Evolutionary conservation across 2,113 vertebrate species (phyloP).

Genomic region (Rhagologus leucostigma): DNA sequence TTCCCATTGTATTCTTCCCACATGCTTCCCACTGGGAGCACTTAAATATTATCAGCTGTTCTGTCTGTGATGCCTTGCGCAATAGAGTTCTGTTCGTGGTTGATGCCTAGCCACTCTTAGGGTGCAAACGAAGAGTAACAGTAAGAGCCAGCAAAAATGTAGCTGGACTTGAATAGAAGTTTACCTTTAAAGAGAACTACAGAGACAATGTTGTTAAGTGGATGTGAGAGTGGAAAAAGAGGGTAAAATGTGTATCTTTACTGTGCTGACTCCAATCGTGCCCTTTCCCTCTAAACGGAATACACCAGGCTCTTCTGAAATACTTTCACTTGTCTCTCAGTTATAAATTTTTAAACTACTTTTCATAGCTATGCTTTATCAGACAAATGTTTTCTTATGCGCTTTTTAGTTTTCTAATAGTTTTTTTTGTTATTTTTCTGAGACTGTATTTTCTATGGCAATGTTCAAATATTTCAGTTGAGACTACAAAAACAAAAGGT

Average conservation of each 20-base stretch:
- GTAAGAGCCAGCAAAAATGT: not conserved
- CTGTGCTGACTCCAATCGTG: fast-evolving
- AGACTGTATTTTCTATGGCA: not conserved
- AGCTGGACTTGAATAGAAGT: not conserved
- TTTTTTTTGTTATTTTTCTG: not conserved
- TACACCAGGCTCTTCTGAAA: not conserved
- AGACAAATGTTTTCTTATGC: not conserved
- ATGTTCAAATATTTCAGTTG: not conserved
- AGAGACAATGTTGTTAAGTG: not conserved
- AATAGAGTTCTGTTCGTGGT: not conserved
- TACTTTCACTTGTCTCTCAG: not conserved
- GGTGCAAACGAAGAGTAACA: not conserved
- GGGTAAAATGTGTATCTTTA: not conserved
- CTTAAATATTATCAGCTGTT: not conserved
- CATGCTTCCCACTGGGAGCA: not conserved
- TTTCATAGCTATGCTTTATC: not conserved
- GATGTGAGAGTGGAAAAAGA: not conserved
- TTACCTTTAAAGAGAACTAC: not conserved
- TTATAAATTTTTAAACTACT: not conserved
- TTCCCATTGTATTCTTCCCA: not conserved
- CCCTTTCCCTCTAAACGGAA: not conserved
- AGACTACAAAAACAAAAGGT: not conserved
- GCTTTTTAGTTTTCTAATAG: not conserved
- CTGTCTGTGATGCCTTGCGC: not conserved
- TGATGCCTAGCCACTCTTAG: not conserved